Evolutionary conservation across 2,113 vertebrate species (phyloP), one percentile per base, ranked within the genome.

Genomic region (Alligator sinensis): DNA sequence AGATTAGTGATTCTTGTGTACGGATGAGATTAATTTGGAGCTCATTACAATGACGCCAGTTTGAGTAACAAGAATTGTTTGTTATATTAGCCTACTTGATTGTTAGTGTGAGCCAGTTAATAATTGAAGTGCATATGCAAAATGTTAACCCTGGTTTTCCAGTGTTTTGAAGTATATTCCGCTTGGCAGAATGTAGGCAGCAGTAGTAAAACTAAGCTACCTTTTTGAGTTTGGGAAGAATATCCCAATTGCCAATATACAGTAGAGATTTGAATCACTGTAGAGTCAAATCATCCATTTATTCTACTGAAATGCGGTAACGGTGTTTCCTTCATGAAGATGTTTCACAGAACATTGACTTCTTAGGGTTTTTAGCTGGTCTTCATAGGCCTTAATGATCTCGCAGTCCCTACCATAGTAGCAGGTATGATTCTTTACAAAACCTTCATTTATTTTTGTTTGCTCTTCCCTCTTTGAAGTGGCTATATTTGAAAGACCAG

Each of bases 11-110:
- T 96, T 66, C 30, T 38, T 95, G 94, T 95, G 91, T 94, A 92
- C n/a, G 90, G 95, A 97, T 97, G 95, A 96, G 88, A 93, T 96
- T 96, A 95, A 95, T 97, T 97, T 97, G 94, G 92, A 92, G 90
- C 92, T 97, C 90, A 93, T 96, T 97, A 89, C 88, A 92, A n/a
- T 97, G 95, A 97, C 89, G 95, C 95, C 90, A 92, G 88, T 96
- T 96, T 95, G 93, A 97, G 92, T 96, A 94, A 95, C 92, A 91
- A 92, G 93, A 94, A 95, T 97, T 94, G 95, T 95, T 97, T 96
- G 92, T 93, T 95, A 95, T 95, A 90, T 93, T 97, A 95, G 90
- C 95, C 80, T 90, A 70, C 90, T 87, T 92, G 94, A 92, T 96
- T 94, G 94, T 92, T 95, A 95, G 88, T 94, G 91, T 94, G 84